Base-by-base conservation (phyloP, 2,888 invertebrate species). In the Pyrgus malvae region DNA sequence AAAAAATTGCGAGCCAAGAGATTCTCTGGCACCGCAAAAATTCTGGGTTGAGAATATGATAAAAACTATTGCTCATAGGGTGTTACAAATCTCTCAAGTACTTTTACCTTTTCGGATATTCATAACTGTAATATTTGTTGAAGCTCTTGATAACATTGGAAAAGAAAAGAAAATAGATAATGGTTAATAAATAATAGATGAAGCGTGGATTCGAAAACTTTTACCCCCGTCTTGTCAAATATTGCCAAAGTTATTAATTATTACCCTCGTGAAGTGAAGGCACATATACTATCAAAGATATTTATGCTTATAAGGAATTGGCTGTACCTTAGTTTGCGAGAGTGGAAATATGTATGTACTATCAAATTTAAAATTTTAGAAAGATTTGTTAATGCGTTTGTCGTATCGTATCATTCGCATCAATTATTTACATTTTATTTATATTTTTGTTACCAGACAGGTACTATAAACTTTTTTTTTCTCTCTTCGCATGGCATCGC, bases 1-100 rank as follows among this genome's bases (percentile, higher is more conserved):
- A 25, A 61, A 56, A 51, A 57, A 53, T 55, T 66, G 69, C 48
- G 67, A 46, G 29, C 9, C n/a, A 19, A 16, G 33, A 12, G 11
- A 3, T 19, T 31, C 0, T 2, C 3, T 2, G 31, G 12, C 11
- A 31, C 7, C 2, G 14, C 14, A 16, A 44, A 17, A 27, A n/a
- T 11, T 29, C 9, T n/a, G 17, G 16, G 42, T 57, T 51, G 11
- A 31, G 4, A 33, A 25, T 49, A 42, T 29, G 5, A 37, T 33
- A 14, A 33, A 37, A 37, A n/a, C 17, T 12, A 17, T 8, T 4
- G 4, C 5, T 27, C 3, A 23, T 3, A 23, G 6, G 23, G 23
- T 41, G 38, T 17, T 35, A 17, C 44, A 40, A 33, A 12, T 44
- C 45, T 17, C 19, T n/a, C 25, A 11, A n/a, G 11, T 33, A 31